phyloP scores from a whole-genome alignment of 2,113 vertebrate species.

The Mesocricetus auratus region DNA sequence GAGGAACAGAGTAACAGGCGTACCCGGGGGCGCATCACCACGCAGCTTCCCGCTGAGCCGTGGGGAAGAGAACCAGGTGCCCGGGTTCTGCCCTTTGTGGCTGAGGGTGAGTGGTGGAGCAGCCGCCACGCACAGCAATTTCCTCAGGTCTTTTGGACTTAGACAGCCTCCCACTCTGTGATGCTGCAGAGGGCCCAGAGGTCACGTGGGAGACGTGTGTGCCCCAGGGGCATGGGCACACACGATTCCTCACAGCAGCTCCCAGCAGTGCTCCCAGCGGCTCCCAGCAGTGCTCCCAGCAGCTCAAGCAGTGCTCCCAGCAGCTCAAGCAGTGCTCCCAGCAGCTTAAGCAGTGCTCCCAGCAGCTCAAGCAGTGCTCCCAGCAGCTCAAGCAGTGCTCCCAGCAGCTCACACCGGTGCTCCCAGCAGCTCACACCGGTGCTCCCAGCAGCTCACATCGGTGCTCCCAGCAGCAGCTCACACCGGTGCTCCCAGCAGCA shows the following conservation, averaged over 20 bases:
- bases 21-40: neutral
- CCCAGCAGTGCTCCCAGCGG: no score
- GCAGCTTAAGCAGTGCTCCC: no score
- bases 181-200: neutral
- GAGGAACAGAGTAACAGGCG: neutral
- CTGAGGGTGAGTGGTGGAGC: no score
- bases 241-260: neutral
- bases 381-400: no score
- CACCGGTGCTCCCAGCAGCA: neutral
- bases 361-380: no score
- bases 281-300: no score
- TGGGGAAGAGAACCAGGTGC: neutral
- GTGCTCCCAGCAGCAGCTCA: no score
- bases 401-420: no score
- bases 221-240: neutral
- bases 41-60: neutral
- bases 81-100: neutral
- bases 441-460: no score
- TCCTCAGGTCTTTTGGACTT: neutral
- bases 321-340: no score
- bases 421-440: no score
- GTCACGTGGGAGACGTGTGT: fast-evolving
- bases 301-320: no score
- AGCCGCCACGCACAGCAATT: fast-evolving
- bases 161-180: neutral